Conservation (phyloP, 2,797 vertebrate species). For the Coendou prehensilis region DNA sequence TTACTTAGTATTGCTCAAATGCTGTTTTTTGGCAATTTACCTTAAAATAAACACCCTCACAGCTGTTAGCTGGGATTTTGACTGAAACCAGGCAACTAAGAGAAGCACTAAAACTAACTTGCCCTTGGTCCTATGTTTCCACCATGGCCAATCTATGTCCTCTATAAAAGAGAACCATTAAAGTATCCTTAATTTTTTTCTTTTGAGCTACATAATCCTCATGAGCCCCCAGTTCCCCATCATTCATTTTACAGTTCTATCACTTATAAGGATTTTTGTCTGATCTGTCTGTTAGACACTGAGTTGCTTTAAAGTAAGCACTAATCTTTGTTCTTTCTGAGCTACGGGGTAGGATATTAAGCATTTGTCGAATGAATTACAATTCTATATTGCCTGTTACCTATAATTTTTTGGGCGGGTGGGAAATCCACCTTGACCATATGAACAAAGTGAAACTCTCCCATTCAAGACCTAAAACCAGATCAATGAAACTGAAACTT, state of each 20-base stretch:
- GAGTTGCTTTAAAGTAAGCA: background rate
- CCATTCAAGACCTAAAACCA: slow-evolving; percentile 18
- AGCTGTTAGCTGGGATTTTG: background rate
- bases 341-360: background rate
- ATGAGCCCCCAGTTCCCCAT: background rate
- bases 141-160: background rate
- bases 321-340: background rate
- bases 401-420: background rate
- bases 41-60: background rate
- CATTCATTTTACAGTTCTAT: background rate
- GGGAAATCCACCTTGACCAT: background rate
- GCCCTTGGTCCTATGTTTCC: background rate
- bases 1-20: background rate
- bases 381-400: background rate
- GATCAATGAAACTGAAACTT: slow-evolving; percentile 15
- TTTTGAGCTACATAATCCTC: background rate
- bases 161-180: background rate
- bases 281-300: background rate
- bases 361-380: background rate
- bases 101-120: slow-evolving; percentile 10
- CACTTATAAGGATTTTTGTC: background rate
- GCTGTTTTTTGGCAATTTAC: background rate
- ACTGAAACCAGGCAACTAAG: background rate
- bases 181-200: background rate
- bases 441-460: background rate